Percentiles rank a stretch among this genome's conserved stretches.
phyloP scores from a whole-genome alignment of 1,140 invertebrate genomes.

The Pantala flavescens region DNA sequence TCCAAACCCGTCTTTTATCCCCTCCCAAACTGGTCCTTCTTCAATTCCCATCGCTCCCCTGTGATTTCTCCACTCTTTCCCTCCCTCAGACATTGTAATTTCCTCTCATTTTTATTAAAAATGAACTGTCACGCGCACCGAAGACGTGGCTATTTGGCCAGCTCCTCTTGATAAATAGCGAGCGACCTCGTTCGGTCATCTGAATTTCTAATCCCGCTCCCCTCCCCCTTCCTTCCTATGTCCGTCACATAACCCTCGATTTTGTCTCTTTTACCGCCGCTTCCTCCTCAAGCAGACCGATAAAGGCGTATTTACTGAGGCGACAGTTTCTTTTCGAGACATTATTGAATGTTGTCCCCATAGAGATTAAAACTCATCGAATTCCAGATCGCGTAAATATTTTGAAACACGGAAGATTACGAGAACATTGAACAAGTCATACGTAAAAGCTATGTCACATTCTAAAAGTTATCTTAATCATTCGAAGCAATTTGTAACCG shows the following conservation, averaged over 20 bases:
- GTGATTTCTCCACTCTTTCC: neutral
- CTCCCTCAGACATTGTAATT: slow-evolving; percentile 17
- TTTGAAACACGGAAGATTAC: too few species aligned
- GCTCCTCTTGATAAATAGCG: slow-evolving; percentile 16
- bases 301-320: too few species aligned
- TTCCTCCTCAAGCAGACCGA: neutral
- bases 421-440: too few species aligned
- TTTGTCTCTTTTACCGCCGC: neutral
- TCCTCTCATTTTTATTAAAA: slow-evolving; percentile 24
- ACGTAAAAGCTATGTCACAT: too few species aligned
- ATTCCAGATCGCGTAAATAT: too few species aligned
- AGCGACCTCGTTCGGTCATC: slow-evolving; percentile 17
- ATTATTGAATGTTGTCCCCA: too few species aligned
- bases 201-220: slow-evolving; percentile 18
- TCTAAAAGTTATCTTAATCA: too few species aligned
- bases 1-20: neutral
- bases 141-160: slow-evolving; percentile 21
- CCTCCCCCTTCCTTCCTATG: neutral
- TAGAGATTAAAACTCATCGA: too few species aligned
- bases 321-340: too few species aligned
- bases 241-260: neutral
- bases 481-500: too few species aligned
- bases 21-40: neutral
- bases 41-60: neutral
- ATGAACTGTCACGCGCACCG: slow-evolving; percentile 25